Evolutionary conservation across 2,797 vertebrate genomes (phyloP).

Genomic region (Muscicapa striata): DNA sequence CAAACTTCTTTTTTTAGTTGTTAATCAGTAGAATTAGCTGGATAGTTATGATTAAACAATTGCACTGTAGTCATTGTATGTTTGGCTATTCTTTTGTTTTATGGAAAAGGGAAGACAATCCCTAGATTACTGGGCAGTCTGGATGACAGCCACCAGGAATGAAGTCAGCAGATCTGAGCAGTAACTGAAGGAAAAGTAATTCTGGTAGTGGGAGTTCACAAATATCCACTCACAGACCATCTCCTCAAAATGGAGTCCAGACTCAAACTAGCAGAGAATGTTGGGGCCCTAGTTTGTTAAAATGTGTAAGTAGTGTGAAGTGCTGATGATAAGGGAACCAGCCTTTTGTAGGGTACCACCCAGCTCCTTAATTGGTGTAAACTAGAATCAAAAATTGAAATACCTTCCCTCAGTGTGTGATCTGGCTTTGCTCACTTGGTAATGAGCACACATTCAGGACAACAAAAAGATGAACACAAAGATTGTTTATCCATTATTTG

Average conservation of each 20-base stretch:
- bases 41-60: neutral
- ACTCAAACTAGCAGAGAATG: neutral
- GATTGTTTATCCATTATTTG: neutral
- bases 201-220: neutral
- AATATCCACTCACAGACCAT: too few species aligned
- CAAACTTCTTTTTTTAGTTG: neutral
- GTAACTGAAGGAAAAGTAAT: neutral
- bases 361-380: neutral
- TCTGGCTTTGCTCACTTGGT: neutral
- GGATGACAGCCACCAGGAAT: neutral
- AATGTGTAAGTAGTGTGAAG: neutral
- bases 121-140: neutral
- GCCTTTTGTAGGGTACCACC: neutral
- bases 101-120: neutral
- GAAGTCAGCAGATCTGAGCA: neutral
- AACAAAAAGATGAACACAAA: neutral
- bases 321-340: neutral
- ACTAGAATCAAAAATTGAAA: neutral
- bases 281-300: neutral
- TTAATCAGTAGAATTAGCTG: neutral
- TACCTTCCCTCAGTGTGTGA: neutral
- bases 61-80: neutral
- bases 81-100: neutral
- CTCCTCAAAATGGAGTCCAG: neutral
- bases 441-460: accelerated